phyloP scores from a whole-genome alignment of 2,888 invertebrate species.

The Argyresthia albistria region DNA sequence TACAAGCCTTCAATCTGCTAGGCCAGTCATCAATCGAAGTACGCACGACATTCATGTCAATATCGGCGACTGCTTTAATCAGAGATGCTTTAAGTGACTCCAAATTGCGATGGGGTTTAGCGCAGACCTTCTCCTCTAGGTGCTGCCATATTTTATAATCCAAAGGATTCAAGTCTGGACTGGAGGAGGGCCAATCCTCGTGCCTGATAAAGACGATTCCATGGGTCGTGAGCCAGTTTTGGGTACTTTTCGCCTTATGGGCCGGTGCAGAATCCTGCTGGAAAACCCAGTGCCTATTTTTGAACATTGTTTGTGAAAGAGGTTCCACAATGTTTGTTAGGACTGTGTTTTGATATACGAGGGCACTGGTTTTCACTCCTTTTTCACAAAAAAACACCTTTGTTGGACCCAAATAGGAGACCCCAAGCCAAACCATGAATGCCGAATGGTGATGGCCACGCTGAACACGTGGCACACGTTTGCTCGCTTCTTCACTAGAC shows the following conservation, averaged over 20 bases:
- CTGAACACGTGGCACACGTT: too few relatives aligned
- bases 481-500: too few relatives aligned
- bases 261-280: background rate
- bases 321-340: background rate
- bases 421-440: too few relatives aligned
- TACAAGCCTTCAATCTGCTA: background rate
- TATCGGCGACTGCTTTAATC: background rate
- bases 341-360: too few relatives aligned
- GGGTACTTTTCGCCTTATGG: slow-evolving; percentile 1
- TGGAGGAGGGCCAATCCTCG: slow-evolving; percentile 1
- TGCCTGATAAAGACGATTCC: slow-evolving; percentile 3
- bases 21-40: background rate
- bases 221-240: background rate
- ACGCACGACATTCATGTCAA: background rate
- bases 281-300: background rate
- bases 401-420: too few relatives aligned
- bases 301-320: background rate
- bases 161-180: slow-evolving; percentile 1
- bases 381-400: too few relatives aligned
- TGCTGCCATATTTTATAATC: background rate
- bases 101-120: background rate
- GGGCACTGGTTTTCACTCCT: too few relatives aligned
- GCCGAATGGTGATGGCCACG: too few relatives aligned
- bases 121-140: background rate
- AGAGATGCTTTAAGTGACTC: background rate